Base-by-base conservation (phyloP, 2,113 vertebrate species). In the Peucedramus taeniatus region DNA sequence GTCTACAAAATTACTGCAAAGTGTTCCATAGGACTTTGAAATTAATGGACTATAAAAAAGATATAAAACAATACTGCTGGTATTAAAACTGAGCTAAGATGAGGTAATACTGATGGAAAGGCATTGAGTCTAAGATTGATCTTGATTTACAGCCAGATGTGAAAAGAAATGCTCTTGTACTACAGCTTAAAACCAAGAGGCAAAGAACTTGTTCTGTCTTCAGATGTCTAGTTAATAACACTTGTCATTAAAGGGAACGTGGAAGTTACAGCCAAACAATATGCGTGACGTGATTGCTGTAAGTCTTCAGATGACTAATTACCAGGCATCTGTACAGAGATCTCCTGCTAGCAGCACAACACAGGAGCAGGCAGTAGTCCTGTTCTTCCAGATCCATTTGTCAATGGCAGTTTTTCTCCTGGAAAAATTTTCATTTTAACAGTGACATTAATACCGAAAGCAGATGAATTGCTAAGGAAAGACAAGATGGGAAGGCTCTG, bases 41-140 rank as follows among this genome's bases (percentile, higher is more conserved):
- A 97, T 96, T 96, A 97, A 97, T 93, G 89, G 94, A 65, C 94
- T 96, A 95, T 97, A 94, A 96, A 95, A 96, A 96, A 88, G 87
- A 87, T 94, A 97, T 97, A 95, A 96, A 97, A 95, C 87, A 96
- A 97, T 95, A 96, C 83, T 90, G 76, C 68, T 69, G 71, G 90
- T 93, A 87, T 97, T 94, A 96, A 96, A 97, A 90, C 81, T 33
- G 72, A 92, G 94, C 93, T 94, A 91, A 93, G 85, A 94, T 90
- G 96, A 96, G 90, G 90, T 95, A 96, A 90, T 92, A 69, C 86
- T 86, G 78, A 91, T 94, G 86, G 94, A 83, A 90, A 82, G 84
- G 88, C 75, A 31, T 76, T 82, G 89, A 96, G 63, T 87, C 85
- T 92, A 57, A 95, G 94, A 96, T 39, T 96, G 96, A 96, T 97